Base-by-base conservation (phyloP, 2,888 invertebrate species). In the Microchrysa polita region DNA sequence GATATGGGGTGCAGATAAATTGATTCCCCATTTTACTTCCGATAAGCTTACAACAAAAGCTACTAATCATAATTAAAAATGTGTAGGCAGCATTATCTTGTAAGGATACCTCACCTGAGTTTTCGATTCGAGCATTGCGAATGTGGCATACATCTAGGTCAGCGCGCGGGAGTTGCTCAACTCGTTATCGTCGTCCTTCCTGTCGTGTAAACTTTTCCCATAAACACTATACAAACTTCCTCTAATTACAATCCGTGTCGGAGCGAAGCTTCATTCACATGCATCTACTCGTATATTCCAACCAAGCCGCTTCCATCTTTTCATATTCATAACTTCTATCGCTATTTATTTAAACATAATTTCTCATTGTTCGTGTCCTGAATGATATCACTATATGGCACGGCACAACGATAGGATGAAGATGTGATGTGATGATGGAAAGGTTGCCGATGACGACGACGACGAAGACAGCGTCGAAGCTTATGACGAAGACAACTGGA, bases 101-200 rank as follows among this genome's bases (percentile, higher is more conserved):
- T 18, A 69, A 69, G 48, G 69, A 69, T 59, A 71, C 59, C 23
- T 72, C 72, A 72, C 72, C 72, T 72, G 72, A 61, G 61, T 72
- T 72, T 60, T 60, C 60, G 72, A 44, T 40, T 72, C 72, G 34
- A 72, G 52, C 72, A 72, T 72, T 42, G 72, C 72, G 72, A 44
- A 44, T 61, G 72, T 52, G 53, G 67, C 67, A 55, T 67, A 53
- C 53, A 67, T 67, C 20, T 67, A 67, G 53, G 27, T 67, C 67
- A 67, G 42, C n/a, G n/a, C n/a, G n/a, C n/a, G n/a, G n/a, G 14
- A 16, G 67, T 27, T 67, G 53, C 34, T 27, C 34, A 27, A 40
- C 63, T 63, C 42, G n/a, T n/a, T n/a, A n/a, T n/a, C n/a, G n/a
- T n/a, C n/a, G 42, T 4, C 63, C 63, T 42, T 42, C 40, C 42